Evolutionary conservation across 2,888 invertebrate genomes (phyloP), one percentile per base, ranked within the genome.

Genomic region (Trichogramma evanescens): DNA sequence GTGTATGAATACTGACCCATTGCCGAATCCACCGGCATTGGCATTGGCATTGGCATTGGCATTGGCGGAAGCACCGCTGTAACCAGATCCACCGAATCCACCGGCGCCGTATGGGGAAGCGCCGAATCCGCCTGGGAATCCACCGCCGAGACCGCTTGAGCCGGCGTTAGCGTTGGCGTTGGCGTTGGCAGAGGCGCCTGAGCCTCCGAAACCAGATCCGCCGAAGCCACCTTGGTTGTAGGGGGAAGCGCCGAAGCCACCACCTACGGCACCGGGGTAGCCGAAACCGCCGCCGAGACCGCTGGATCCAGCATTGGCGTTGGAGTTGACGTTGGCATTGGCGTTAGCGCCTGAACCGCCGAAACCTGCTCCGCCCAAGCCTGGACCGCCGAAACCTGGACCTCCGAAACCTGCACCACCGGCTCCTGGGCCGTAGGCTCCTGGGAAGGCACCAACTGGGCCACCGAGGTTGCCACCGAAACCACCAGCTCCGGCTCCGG

Each of bases 151-250:
- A 7, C 56, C 58, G 4, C 53, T 58, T 0, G 58, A 56, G 7
- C 56, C 52, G 8, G 61, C 56, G 8, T 39, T 59, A 3, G 69
- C 69, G 9, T 65, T 51, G 4, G 63, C 61, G 6, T 62, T 66
- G 3, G 70, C 69, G 48, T 59, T 67, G 5, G 67, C 65, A 4
- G n/a, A 42, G 43, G 62, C 66, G 38, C 59, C 59, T 7, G 50
- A 26, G 26, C 45, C 42, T 5, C 51, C 51, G 41, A 38, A 53
- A n/a, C 53, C 44, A 13, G 6, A 46, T 43, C 52, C 56, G 13
- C 48, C 50, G 7, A 39, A 39, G 40, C 10, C 44, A 42, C 9
- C 54, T 49, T 50, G 50, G 50, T 40, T 40, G 38, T 8, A 6
- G 40, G 26, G 26, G 26, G 26, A 26, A 26, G 26, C 26, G 46